Base-by-base conservation (phyloP, 1,140 invertebrate genomes). In the Diachasma alloeum region DNA sequence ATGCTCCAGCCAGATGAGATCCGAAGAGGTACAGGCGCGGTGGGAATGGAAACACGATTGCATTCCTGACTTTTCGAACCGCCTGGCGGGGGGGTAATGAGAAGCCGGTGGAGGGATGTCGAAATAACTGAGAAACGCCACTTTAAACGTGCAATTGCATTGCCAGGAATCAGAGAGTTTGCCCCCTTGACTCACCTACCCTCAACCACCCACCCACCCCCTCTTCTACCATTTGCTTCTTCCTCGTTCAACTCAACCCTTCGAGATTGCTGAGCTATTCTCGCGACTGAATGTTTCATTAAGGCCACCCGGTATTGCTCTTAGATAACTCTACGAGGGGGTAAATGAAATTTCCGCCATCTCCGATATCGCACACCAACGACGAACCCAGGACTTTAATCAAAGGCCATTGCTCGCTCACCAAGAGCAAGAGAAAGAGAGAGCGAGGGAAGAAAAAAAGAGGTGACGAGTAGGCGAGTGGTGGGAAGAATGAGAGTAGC, bases 331-430 rank as follows among this genome's bases (percentile, higher is more conserved):
- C 88, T 88, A 87, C 87, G 87, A 89, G 87, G 85, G 66, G 87
- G 88, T 89, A 90, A 90, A 89, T 90, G 88, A 90, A 89, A 90
- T 90, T 90, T 90, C 86, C 87, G 86, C 87, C 88, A 89, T 89
- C 88, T 88, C 87, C 87, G 88, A 89, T 89, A 89, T 89, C 87
- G 86, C 86, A 79, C 78, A 80, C 80, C 80, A 74, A 80, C 80
- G 63, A 75, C 56, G 68, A 83, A 79, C 73, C 75, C 44, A 66
- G 80, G 73, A 83, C 83, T 88, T 89, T 88, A 87, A 87, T 88
- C 88, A 87, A 86, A 87, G 84, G 80, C 86, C 83, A 87, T 83
- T 85, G 85, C 84, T 83, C 81, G 83, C 84, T 86, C 82, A 83
- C 83, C 82, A 81, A 82, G 85, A 88, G 83, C 6, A 19, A 19